A percentile compares a stretch with the other conserved stretches of the same genome.
phyloP scores from a whole-genome alignment of 2,797 vertebrate species.

The Scolopax rusticola region DNA sequence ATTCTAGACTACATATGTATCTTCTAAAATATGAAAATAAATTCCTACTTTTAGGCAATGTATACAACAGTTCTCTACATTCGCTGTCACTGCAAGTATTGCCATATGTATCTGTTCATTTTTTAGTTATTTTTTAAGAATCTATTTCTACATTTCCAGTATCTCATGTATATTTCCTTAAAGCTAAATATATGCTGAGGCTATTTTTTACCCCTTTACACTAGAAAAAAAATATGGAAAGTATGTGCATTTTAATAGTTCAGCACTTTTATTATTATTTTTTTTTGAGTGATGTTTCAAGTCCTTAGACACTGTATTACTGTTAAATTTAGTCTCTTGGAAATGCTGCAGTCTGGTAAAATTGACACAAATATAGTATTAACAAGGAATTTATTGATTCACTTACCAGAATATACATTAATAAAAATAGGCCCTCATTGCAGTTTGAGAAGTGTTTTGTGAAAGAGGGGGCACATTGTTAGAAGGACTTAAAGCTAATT shows the following conservation, averaged over 20 bases:
- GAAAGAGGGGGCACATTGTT: background rate
- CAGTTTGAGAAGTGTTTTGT: conserved; percentile 3
- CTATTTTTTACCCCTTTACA: background rate
- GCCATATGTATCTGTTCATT: background rate
- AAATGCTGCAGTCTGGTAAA: conserved; percentile 37
- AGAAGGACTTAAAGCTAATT: conserved; percentile 59
- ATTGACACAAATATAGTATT: conserved; percentile 42
- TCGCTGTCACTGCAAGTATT: background rate
- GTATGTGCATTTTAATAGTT: conserved; percentile 5
- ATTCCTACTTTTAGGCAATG: background rate
- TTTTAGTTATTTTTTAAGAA: background rate
- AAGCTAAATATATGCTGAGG: background rate
- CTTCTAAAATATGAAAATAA: conserved; percentile 11
- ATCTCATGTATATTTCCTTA: background rate
- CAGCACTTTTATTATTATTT: background rate
- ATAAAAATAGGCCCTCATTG: conserved; percentile 35
- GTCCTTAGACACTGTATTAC: conserved; percentile 5
- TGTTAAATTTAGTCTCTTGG: conserved; percentile 34
- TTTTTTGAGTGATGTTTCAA: background rate
- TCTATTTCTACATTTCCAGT: background rate
- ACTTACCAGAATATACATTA: conserved; percentile 52
- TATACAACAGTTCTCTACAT: background rate
- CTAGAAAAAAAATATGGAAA: conserved; percentile 2
- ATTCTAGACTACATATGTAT: background rate
- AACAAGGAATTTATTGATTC: conserved; percentile 45